Base-by-base conservation (phyloP, 1,140 invertebrate species). In the Drosophila pseudoobscura region DNA sequence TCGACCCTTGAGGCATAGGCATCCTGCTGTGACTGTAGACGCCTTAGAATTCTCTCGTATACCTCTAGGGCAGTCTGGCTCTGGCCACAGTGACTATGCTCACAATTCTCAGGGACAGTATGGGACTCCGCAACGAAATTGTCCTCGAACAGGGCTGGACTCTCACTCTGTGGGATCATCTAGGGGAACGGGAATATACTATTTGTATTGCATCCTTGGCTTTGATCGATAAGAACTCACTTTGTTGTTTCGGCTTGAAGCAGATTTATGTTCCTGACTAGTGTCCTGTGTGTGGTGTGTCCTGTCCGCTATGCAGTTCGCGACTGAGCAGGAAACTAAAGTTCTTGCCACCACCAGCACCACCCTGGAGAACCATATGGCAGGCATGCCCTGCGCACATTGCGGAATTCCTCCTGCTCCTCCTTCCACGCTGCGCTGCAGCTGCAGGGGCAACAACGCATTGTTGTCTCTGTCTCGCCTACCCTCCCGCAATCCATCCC, bases 401-500 rank as follows among this genome's bases (percentile, higher is more conserved):
- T 87, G 82, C 83, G 82, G 82, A 87, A 87, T 87, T 88, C 62
- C 82, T 82, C 56, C 72, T 88, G 60, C 82, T 82, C 56, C 72
- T 45, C 72, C 80, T 61, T 43, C 52, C 64, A 43, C 80, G 51
- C 41, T 29, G 52, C 43, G 45, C 44, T 53, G 72, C 72, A 76
- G 69, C 55, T 75, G 73, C 73, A 75, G 60, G 45, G 62, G 45
- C 51, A 20, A 31, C 39, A 11, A 53, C 54, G 72, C 71, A 66
- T 66, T 75, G 71, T 75, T 75, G 71, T 75, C 71, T 44, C 41
- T 65, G 44, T 75, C 44, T 29, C 55, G 55, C 6, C 31, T 50
- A 11, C 20, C 72, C 43, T 58, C 17, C 41, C 8, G 31, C 31
- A 9, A 35, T 35, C 31, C 31, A 9, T 35, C 31, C 53, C 43